Conservation (phyloP, 2,888 invertebrate genomes). For the Cabera pusaria region DNA sequence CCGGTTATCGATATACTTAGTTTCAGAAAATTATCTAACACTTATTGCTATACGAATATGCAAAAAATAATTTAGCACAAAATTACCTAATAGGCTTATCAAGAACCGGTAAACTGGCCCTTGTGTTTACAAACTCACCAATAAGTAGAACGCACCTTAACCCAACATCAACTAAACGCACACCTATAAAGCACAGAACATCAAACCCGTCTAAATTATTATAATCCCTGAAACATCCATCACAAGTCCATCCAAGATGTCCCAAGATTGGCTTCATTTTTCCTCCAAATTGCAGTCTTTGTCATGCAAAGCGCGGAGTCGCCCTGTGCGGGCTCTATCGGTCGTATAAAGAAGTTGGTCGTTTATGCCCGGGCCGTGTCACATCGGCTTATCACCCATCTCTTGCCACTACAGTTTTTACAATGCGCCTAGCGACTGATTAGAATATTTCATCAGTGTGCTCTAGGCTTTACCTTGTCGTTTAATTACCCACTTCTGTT, state of each 20-base stretch:
- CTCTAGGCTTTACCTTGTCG: slow-evolving; percentile 52
- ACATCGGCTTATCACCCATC: slow-evolving; percentile 73
- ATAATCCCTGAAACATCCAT: slow-evolving; percentile 11
- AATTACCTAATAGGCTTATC: too few relatives aligned
- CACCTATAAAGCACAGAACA: too few relatives aligned
- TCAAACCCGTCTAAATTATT: slow-evolving; percentile 16
- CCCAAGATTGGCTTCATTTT: slow-evolving; percentile 75
- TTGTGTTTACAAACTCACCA: too few relatives aligned
- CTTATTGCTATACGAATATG: too few relatives aligned
- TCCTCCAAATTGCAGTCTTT: slow-evolving; percentile 82
- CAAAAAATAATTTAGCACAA: too few relatives aligned
- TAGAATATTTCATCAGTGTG: slow-evolving; percentile 77
- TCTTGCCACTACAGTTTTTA: slow-evolving; percentile 61
- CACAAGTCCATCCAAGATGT: slow-evolving; percentile 61
- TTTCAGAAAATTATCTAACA: too few relatives aligned
- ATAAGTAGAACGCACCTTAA: too few relatives aligned
- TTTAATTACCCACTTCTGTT: slow-evolving; percentile 59
- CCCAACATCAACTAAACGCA: too few relatives aligned
- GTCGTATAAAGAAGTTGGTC: too few relatives aligned
- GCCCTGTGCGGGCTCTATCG: slow-evolving; percentile 80
- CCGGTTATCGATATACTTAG: too few relatives aligned
- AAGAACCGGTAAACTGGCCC: too few relatives aligned
- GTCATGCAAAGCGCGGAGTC: slow-evolving; percentile 81
- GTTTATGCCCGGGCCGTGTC: slow-evolving; percentile 68
- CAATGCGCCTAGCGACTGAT: slow-evolving; percentile 73